Conservation (phyloP, 2,888 invertebrate species). For the Neoaliturus tenellus region DNA sequence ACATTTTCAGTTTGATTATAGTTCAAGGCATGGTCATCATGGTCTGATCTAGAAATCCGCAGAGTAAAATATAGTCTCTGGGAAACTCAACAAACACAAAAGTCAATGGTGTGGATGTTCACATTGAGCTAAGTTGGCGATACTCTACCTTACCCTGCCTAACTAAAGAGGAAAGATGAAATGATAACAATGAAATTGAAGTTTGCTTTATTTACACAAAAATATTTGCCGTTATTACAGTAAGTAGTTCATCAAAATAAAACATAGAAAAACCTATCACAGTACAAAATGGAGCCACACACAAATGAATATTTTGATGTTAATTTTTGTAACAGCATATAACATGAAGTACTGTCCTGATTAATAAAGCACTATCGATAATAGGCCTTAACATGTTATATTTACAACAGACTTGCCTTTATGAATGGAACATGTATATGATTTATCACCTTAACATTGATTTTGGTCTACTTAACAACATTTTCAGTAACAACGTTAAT, state of each 20-base stretch:
- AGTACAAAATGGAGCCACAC: conserved; percentile 43
- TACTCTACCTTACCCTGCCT: no score
- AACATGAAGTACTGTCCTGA: neutral
- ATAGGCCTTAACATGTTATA: neutral
- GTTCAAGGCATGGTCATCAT: no score
- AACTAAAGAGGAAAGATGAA: neutral
- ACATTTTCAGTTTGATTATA: no score
- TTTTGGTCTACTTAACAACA: neutral
- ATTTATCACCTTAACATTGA: neutral
- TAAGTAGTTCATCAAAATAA: conserved; percentile 44
- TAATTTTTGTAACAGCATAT: conserved; percentile 8
- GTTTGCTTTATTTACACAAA: conserved; percentile 40
- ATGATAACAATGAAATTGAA: neutral
- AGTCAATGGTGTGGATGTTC: no score
- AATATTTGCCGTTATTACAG: conserved; percentile 44
- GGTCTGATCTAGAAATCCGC: no score
- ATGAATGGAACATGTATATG: neutral
- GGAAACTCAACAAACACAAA: no score
- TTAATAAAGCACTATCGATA: neutral
- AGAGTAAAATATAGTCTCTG: no score
- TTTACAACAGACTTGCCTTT: neutral
- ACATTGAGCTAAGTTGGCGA: no score
- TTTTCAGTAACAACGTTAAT: neutral
- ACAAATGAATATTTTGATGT: neutral
- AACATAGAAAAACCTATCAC: conserved; percentile 48